These are phyloP conservation scores for Caenorhabditis inopinata DNA, from an alignment of 1,140 invertebrate species.

Conservation along the genomic window DNA sequence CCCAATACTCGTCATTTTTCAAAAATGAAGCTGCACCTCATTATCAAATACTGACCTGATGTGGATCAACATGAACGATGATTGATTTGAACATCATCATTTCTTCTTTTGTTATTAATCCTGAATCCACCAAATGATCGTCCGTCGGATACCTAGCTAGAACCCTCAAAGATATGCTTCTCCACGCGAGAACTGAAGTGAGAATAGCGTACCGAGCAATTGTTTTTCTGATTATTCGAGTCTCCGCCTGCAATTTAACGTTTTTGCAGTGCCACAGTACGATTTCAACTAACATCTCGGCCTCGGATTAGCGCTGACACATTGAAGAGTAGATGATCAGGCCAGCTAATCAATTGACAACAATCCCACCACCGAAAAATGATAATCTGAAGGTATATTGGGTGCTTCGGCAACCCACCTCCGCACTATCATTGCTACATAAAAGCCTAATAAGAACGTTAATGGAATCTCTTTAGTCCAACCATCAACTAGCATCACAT, in stretches of 20 bases:
- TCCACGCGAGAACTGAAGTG: conserved; percentile 52
- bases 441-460: conserved; percentile 59
- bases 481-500: conserved; percentile 49
- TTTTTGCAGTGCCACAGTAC: not conserved
- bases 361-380: conserved; percentile 58
- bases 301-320: conserved; percentile 52
- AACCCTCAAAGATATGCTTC: conserved; percentile 50
- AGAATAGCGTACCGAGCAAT: conserved; percentile 52
- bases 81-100: conserved; percentile 50
- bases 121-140: conserved; percentile 50
- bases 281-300: conserved; percentile 40
- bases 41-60: conserved; percentile 40
- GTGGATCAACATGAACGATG: conserved; percentile 48
- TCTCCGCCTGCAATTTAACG: conserved; percentile 44
- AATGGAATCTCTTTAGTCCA: conserved; percentile 57
- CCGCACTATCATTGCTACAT: conserved; percentile 59
- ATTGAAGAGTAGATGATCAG: conserved; percentile 49
- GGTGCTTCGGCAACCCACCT: not conserved
- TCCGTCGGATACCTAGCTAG: conserved; percentile 52
- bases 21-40: not conserved
- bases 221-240: conserved; percentile 50
- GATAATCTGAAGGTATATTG: not conserved
- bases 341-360: conserved; percentile 54
- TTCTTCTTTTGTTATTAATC: conserved; percentile 52
- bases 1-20: conserved; percentile 55